These are phyloP conservation scores for Malurus melanocephalus DNA, from an alignment of 2,113 vertebrate genomes.

Conservation along the genomic window DNA sequence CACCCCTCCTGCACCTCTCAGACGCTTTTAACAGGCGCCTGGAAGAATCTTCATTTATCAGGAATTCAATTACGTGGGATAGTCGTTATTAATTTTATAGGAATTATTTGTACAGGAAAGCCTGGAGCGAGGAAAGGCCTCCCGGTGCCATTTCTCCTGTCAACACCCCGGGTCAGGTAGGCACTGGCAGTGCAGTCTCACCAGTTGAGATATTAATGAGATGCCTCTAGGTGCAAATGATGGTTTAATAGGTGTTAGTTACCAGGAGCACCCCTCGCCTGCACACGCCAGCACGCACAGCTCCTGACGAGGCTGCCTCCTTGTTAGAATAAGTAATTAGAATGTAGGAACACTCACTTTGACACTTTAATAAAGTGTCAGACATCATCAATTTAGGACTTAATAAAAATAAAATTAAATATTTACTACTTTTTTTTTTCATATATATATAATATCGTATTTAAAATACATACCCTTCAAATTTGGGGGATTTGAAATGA, in stretches of 20 bases:
- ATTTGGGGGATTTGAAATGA: slow-evolving; percentile 35
- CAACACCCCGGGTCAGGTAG: slow-evolving; percentile 80
- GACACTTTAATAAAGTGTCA: slow-evolving; percentile 83
- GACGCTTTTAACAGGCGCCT: not conserved
- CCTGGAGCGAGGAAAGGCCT: slow-evolving; percentile 68
- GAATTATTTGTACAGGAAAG: slow-evolving; percentile 71
- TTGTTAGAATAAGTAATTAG: slow-evolving; percentile 82
- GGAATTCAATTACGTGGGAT: slow-evolving; percentile 75
- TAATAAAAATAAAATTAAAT: slow-evolving; percentile 81
- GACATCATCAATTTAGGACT: slow-evolving; percentile 75
- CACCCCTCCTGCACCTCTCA: not conserved
- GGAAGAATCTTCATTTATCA: slow-evolving; percentile 61
- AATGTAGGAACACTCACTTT: slow-evolving; percentile 76
- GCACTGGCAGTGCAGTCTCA: slow-evolving; percentile 79
- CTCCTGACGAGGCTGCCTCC: slow-evolving; percentile 71
- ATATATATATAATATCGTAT: not conserved
- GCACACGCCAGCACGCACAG: slow-evolving; percentile 56
- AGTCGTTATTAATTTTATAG: slow-evolving; percentile 77
- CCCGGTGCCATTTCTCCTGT: slow-evolving; percentile 73
- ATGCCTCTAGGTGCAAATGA: slow-evolving; percentile 96
- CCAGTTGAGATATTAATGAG: slow-evolving; percentile 93
- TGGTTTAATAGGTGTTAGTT: slow-evolving; percentile 98
- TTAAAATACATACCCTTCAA: slow-evolving; percentile 49
- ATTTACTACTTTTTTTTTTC: slow-evolving; percentile 75
- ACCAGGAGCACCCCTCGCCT: slow-evolving; percentile 75